Evolutionary conservation across 1,140 invertebrate genomes (phyloP).

Genomic region (Lordiphosa mommai): DNA sequence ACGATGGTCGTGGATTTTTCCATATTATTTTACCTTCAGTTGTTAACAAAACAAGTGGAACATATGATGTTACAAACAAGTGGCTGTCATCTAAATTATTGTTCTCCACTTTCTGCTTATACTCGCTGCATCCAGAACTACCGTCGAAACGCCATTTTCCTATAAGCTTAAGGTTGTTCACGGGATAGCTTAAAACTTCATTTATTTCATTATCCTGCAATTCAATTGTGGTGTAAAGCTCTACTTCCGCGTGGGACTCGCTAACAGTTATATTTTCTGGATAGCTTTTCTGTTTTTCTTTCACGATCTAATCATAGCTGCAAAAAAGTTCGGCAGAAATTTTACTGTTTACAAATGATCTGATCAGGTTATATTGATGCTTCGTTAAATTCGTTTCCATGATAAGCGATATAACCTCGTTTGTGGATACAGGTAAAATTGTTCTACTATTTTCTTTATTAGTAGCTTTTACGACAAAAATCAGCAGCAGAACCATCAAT

Average conservation of each 20-base stretch:
- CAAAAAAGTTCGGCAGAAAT: not conserved
- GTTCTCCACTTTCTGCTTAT: conserved; percentile 13
- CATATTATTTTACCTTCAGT: not conserved
- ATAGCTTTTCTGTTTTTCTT: too few species aligned
- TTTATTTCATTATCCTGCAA: too few species aligned
- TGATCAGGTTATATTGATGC: conserved; percentile 4
- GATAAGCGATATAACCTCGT: not conserved
- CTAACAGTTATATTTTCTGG: too few species aligned
- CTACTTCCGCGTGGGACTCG: too few species aligned
- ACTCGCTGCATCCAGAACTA: not conserved
- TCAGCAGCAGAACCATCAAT: not conserved
- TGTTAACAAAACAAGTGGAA: not conserved
- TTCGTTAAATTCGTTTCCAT: conserved; percentile 4
- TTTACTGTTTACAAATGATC: conserved; percentile 7
- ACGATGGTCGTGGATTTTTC: not conserved
- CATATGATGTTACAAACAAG: conserved; percentile 9
- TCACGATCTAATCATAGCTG: too few species aligned
- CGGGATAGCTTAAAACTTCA: too few species aligned
- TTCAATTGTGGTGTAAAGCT: too few species aligned
- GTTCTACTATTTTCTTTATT: not conserved
- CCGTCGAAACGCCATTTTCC: too few species aligned
- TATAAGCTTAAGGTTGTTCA: too few species aligned
- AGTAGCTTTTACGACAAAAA: too few species aligned
- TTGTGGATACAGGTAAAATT: not conserved
- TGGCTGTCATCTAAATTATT: conserved; percentile 13